These are phyloP conservation scores for Frankliniella fusca DNA, from an alignment of 2,888 invertebrate genomes.

Conservation along the genomic window DNA sequence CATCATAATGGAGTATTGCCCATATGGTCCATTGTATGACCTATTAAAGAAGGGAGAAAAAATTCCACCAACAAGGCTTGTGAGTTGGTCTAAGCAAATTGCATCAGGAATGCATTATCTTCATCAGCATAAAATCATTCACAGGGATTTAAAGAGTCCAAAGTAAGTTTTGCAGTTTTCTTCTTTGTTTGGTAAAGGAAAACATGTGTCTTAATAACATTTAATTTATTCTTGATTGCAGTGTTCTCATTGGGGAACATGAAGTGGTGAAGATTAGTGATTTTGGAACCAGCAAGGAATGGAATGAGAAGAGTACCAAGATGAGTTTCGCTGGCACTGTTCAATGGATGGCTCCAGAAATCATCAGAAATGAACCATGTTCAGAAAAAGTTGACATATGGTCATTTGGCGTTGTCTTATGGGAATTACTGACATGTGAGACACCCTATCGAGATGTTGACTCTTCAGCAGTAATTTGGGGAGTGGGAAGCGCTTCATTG, in stretches of 20 bases:
- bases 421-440: constrained; percentile 95
- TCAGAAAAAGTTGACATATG: constrained; percentile 98
- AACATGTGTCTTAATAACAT: constrained; percentile 28
- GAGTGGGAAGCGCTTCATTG: constrained; percentile 91
- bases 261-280: constrained; percentile 92
- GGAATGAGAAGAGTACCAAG: constrained; percentile 90
- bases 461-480: constrained; percentile 96
- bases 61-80: constrained; percentile 78
- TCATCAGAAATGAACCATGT: constrained; percentile 93
- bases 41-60: constrained; percentile 76
- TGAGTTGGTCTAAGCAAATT: constrained; percentile 93
- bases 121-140: constrained; percentile 94
- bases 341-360: constrained; percentile 99
- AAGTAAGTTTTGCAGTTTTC: constrained; percentile 68
- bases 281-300: constrained; percentile 92
- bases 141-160: constrained; percentile 96
- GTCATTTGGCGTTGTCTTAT: constrained; percentile 94
- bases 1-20: constrained; percentile 98
- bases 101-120: constrained; percentile 95
- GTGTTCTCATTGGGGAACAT: constrained; percentile 77
- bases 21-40: constrained; percentile 90
- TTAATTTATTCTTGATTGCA: constrained; percentile 46
- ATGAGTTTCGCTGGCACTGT: constrained; percentile 99
- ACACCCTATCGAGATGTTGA: constrained; percentile 92
- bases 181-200: not conserved